Evolutionary conservation across 2,113 vertebrate species (phyloP).

Genomic region (Alexandromys fortis): DNA sequence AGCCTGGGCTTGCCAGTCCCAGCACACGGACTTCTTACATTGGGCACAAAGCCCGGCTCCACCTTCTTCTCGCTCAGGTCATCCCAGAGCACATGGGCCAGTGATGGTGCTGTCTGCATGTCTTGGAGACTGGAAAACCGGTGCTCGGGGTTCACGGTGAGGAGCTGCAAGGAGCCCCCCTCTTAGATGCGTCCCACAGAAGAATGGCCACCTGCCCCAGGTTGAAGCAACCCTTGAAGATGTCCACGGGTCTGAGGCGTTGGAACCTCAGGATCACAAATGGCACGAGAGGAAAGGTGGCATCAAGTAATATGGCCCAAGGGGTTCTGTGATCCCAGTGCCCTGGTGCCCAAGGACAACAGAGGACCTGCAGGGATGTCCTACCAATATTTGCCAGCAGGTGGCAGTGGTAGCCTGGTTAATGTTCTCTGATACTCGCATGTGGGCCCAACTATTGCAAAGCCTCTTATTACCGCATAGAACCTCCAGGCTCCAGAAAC

Average conservation of each 20-base stretch:
- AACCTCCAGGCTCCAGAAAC: too few relatives aligned
- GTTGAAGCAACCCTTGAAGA: neutral
- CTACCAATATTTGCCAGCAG: neutral
- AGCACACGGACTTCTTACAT: conserved; percentile 89
- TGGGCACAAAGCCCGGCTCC: conserved; percentile 96
- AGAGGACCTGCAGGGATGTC: neutral
- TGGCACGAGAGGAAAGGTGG: neutral
- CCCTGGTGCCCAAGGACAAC: neutral
- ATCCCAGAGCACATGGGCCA: conserved; percentile 91
- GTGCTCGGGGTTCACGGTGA: conserved; percentile 97
- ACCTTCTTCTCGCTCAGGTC: conserved; percentile 92
- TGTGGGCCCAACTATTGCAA: accelerated
- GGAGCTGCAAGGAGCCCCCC: conserved; percentile 86
- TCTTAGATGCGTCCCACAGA: neutral
- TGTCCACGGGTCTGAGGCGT: neutral
- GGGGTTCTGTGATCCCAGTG: accelerated
- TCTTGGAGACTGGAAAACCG: conserved; percentile 93
- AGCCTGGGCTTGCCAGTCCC: accelerated
- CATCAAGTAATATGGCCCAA: accelerated
- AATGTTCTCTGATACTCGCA: accelerated
- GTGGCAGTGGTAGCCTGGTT: neutral
- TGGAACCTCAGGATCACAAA: neutral
- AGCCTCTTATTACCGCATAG: neutral
- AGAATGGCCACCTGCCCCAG: neutral
- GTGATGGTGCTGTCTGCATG: conserved; percentile 90